Base-by-base conservation (phyloP, 2,797 vertebrate genomes). In the Falco concolor region DNA sequence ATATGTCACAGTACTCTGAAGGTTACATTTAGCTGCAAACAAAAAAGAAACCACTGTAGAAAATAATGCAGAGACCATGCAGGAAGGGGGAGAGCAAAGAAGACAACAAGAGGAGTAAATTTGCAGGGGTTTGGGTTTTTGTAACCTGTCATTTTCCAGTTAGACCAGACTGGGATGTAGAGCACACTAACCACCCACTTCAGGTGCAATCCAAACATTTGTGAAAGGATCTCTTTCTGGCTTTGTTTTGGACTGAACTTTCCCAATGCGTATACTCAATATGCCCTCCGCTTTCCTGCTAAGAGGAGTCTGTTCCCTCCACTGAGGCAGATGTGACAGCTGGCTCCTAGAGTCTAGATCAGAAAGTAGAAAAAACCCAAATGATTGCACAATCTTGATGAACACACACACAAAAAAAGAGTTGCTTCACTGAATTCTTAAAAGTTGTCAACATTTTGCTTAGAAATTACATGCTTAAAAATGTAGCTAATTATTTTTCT, bases 201-300 rank as follows among this genome's bases (percentile, higher is more conserved):
- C 6, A 9, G n/a, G 50, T 44, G 30, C 68, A 79, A 44, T 42
- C 30, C 73, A 64, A 4, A 24, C 6, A 69, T 13, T 13, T 76
- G 54, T 40, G 32, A n/a, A 76, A 79, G 22, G 53, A 23, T 36
- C 24, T 13, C 32, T 23, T 38, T 59, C 49, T 59, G 75, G 53
- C 19, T 87, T 72, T 61, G 44, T 52, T 83, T 25, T 72, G 30
- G 54, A n/a, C 10, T 69, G 18, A 45, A 19, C 36, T 77, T 53
- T 40, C 49, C 34, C 5, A 3, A 69, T 19, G 13, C 0, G 0
- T 22, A 52, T 12, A 27, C 7, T 70, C 47, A 36, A 10, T 19
- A 36, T 4, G 0, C 13, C 23, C 54, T 40, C n/a, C 28, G 9
- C 8, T 3, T n/a, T n/a, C 25, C 57, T 54, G 47, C 23, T 24